Percentiles rank a stretch among this genome's conserved stretches.
Conservation (phyloP, 2,888 invertebrate species). For the Corythucha ciliata region DNA sequence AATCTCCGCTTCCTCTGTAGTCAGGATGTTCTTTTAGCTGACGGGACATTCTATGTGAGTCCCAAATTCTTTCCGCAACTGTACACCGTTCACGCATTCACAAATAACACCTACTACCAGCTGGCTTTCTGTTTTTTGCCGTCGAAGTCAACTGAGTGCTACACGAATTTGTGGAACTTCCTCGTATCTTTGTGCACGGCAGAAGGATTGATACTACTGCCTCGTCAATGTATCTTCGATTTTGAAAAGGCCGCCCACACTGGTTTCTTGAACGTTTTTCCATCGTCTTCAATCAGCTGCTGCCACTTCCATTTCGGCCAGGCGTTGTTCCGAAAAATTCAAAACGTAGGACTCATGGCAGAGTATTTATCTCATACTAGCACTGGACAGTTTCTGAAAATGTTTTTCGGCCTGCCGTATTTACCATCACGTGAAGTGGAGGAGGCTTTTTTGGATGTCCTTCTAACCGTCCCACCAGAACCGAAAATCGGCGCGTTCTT, state of each 20-base stretch:
- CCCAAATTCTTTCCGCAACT: too few relatives aligned
- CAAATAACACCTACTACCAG: neutral
- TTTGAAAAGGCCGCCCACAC: constrained; percentile 1
- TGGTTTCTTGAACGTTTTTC: constrained; percentile 4
- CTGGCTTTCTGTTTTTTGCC: constrained; percentile 6
- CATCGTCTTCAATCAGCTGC: neutral
- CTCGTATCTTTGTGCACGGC: neutral
- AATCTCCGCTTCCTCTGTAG: too few relatives aligned
- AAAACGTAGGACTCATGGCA: too few relatives aligned
- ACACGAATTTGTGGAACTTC: neutral
- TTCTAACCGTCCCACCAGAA: neutral
- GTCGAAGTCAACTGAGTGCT: constrained; percentile 4
- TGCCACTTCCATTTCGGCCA: neutral
- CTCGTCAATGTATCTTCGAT: constrained; percentile 1
- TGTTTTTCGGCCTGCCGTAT: neutral
- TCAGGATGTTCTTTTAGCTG: too few relatives aligned
- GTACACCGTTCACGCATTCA: too few relatives aligned
- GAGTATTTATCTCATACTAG: neutral
- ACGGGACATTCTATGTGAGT: too few relatives aligned
- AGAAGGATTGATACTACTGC: constrained; percentile 1
- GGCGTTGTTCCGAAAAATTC: neutral
- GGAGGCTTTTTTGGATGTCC: too few relatives aligned
- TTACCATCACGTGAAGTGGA: too few relatives aligned
- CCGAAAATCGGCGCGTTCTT: neutral
- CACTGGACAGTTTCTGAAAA: neutral